Percentiles rank a stretch among this genome's conserved stretches.
phyloP scores from a whole-genome alignment of 2,113 vertebrate genomes.

The Salminus brasiliensis region DNA sequence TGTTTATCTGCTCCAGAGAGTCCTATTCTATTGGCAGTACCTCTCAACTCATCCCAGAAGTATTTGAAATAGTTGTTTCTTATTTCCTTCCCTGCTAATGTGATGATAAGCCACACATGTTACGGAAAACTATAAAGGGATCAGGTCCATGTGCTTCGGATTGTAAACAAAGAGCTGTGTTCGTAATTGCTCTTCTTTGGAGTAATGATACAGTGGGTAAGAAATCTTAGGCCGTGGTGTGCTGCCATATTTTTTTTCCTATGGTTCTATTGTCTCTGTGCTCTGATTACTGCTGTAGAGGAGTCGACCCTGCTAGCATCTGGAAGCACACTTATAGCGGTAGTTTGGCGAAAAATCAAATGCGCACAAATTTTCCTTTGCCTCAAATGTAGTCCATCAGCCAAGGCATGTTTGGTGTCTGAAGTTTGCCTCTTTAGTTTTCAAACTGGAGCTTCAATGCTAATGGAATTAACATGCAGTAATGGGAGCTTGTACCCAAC shows the following conservation, averaged over 20 bases:
- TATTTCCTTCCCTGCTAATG: too few relatives aligned
- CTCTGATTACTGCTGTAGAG: conserved; percentile 61
- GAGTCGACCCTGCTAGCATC: conserved; percentile 68
- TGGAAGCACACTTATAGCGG: conserved; percentile 64
- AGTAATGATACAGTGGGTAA: conserved; percentile 58
- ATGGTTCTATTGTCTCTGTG: conserved; percentile 42
- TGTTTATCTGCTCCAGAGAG: too few relatives aligned
- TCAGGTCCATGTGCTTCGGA: conserved; percentile 65
- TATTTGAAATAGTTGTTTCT: conserved; percentile 69
- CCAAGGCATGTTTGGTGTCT: background rate
- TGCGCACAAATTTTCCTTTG: background rate
- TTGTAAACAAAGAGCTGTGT: conserved; percentile 62
- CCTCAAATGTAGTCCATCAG: background rate
- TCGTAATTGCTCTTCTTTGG: conserved; percentile 63
- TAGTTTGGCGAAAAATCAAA: background rate
- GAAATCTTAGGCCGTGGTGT: conserved; percentile 46
- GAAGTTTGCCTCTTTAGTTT: conserved; percentile 22
- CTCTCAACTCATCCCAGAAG: too few relatives aligned
- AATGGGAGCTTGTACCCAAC: too few relatives aligned
- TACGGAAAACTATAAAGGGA: conserved; percentile 59
- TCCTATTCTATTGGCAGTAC: too few relatives aligned
- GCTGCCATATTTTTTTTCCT: conserved; percentile 40
- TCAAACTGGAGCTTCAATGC: background rate
- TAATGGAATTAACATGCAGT: background rate
- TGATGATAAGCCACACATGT: conserved; percentile 66